These are phyloP conservation scores for Tautogolabrus adspersus DNA, from an alignment of 2,113 vertebrate genomes.

Conservation along the genomic window DNA sequence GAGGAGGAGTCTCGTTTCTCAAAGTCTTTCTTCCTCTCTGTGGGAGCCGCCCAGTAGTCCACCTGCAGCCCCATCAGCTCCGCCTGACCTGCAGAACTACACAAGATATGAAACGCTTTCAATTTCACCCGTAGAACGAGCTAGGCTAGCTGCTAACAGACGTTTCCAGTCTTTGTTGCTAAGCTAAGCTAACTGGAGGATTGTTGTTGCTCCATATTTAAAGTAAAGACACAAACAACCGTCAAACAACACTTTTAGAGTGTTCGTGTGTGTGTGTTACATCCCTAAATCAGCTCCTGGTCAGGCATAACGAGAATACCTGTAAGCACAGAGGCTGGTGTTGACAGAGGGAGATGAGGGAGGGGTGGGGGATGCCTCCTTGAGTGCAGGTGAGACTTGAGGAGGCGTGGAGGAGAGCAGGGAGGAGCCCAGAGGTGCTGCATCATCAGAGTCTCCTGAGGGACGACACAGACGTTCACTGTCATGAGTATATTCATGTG, in stretches of 20 bases:
- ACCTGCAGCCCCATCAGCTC: constrained; percentile 98
- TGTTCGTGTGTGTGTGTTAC: too few species aligned
- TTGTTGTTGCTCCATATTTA: too few species aligned
- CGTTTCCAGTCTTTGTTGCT: too few species aligned
- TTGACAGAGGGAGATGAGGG: constrained; percentile 96
- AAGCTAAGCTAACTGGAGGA: too few species aligned
- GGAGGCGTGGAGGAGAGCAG: constrained; percentile 93
- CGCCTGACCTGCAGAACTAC: constrained; percentile 75
- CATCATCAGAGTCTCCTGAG: constrained; percentile 97
- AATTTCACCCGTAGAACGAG: too few species aligned
- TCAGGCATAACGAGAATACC: constrained; percentile 74
- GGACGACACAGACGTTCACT: background rate
- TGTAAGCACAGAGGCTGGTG: constrained; percentile 88
- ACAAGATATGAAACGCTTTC: background rate
- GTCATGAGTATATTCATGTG: background rate
- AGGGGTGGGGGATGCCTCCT: constrained; percentile 94
- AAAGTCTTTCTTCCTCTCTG: constrained; percentile 91
- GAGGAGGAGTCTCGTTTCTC: constrained; percentile 93
- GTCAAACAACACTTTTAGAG: too few species aligned
- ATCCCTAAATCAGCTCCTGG: too few species aligned
- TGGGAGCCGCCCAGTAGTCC: constrained; percentile 95
- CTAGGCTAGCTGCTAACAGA: too few species aligned
- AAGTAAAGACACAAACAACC: too few species aligned
- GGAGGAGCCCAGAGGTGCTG: constrained; percentile 87
- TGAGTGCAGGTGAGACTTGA: constrained; percentile 90